Evolutionary conservation across 2,888 invertebrate species (phyloP).

Genomic region (Philonicus albiceps): DNA sequence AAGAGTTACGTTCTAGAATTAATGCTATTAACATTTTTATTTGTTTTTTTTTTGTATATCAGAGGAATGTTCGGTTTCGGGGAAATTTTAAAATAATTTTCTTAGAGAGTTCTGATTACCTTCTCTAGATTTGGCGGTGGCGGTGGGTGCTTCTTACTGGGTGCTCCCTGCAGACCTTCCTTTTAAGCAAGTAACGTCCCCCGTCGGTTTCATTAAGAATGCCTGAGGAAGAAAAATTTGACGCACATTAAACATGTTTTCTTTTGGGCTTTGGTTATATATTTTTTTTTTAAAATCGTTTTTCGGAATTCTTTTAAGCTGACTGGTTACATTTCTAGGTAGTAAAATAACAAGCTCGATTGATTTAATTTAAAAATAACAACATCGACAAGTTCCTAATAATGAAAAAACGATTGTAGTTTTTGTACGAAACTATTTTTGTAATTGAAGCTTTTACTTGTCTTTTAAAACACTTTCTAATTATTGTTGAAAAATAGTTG

Average conservation of each 20-base stretch:
- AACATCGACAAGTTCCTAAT: no score
- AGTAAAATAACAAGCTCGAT: no score
- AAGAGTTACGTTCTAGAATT: background rate
- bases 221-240: background rate
- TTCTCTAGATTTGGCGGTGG: conserved; percentile 16
- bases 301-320: no score
- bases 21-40: background rate
- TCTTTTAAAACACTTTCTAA: no score
- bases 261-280: background rate
- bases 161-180: conserved; percentile 8
- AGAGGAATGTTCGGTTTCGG: background rate
- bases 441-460: no score
- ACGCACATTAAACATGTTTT: background rate
- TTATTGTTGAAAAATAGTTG: no score
- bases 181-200: background rate
- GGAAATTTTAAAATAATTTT: background rate
- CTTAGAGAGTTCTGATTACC: background rate
- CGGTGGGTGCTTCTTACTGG: conserved; percentile 14
- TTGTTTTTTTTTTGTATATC: background rate
- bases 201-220: conserved; percentile 2
- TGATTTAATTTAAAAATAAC: no score
- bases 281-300: no score
- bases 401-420: no score
- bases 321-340: no score
- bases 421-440: no score